phyloP scores from a whole-genome alignment of 2,113 vertebrate genomes.

The Junco hyemalis region DNA sequence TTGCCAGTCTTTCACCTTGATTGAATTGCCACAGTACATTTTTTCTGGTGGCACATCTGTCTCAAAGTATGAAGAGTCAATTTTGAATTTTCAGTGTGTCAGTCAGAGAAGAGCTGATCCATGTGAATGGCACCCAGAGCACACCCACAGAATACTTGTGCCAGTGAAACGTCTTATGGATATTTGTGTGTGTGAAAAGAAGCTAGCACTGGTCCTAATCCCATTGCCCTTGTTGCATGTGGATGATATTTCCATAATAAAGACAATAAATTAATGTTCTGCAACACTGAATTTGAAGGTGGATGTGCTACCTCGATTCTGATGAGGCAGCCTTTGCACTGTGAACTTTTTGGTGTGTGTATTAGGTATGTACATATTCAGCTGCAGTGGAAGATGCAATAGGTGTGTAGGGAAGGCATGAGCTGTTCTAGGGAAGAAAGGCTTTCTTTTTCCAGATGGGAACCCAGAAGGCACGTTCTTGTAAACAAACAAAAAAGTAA shows the following conservation, averaged over 20 bases:
- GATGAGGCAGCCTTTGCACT: not conserved
- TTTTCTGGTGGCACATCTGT: not conserved
- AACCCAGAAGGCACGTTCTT: not conserved
- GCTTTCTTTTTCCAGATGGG: not conserved
- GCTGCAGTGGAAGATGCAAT: not conserved
- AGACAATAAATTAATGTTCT: not conserved
- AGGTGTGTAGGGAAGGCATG: not conserved
- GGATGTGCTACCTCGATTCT: not conserved
- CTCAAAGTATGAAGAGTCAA: not conserved
- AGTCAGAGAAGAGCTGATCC: not conserved
- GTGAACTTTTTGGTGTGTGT: not conserved
- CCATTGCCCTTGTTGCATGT: not conserved
- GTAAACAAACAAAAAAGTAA: not conserved
- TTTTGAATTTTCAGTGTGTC: not conserved
- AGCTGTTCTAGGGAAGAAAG: not conserved
- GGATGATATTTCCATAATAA: not conserved
- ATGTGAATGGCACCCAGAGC: not conserved
- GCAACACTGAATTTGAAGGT: not conserved
- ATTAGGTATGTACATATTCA: not conserved
- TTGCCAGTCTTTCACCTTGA: not conserved
- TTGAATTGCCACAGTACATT: not conserved
- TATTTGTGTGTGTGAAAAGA: not conserved
- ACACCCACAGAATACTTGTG: not conserved
- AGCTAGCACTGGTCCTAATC: not conserved
- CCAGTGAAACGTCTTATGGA: not conserved